These are phyloP conservation scores for Salminus brasiliensis DNA, from an alignment of 2,113 vertebrate genomes.

Conservation along the genomic window DNA sequence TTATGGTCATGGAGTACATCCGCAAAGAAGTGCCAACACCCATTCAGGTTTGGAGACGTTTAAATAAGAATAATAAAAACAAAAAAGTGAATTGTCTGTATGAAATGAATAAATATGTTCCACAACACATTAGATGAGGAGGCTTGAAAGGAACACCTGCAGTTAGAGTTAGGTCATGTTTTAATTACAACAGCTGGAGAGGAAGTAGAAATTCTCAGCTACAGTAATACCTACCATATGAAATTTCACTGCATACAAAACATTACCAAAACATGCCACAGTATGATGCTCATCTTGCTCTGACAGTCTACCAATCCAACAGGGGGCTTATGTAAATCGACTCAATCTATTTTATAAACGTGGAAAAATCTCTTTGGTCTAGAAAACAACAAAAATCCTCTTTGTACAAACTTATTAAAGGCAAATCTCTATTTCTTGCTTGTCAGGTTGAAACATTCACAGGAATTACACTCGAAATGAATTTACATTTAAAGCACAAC, in stretches of 20 bases:
- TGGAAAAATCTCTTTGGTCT: slow-evolving; percentile 39
- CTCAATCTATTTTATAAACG: background rate
- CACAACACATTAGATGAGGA: too few species aligned
- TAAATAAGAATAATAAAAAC: too few species aligned
- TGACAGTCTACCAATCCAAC: slow-evolving; percentile 53
- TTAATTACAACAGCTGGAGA: background rate
- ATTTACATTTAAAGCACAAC: too few species aligned
- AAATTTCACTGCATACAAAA: background rate
- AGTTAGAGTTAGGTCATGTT: too few species aligned
- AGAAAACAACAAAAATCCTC: slow-evolving; percentile 22
- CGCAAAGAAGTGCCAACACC: too few species aligned
- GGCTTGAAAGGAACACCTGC: too few species aligned
- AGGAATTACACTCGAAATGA: background rate
- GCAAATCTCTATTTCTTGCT: background rate
- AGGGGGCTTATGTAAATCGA: slow-evolving; percentile 1
- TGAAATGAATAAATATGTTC: too few species aligned
- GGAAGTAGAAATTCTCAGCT: background rate
- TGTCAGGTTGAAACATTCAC: slow-evolving; percentile 5
- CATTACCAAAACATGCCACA: slow-evolving; percentile 11
- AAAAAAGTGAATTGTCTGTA: too few species aligned
- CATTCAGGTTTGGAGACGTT: too few species aligned
- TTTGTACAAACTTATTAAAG: slow-evolving; percentile 19
- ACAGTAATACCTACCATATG: background rate
- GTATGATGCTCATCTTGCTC: slow-evolving; percentile 28
- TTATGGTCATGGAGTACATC: too few species aligned